Percentiles rank a stretch among this genome's conserved stretches.
These are phyloP conservation scores for Podarcis lilfordi DNA, from an alignment of 2,797 vertebrate genomes.

Conservation along the genomic window DNA sequence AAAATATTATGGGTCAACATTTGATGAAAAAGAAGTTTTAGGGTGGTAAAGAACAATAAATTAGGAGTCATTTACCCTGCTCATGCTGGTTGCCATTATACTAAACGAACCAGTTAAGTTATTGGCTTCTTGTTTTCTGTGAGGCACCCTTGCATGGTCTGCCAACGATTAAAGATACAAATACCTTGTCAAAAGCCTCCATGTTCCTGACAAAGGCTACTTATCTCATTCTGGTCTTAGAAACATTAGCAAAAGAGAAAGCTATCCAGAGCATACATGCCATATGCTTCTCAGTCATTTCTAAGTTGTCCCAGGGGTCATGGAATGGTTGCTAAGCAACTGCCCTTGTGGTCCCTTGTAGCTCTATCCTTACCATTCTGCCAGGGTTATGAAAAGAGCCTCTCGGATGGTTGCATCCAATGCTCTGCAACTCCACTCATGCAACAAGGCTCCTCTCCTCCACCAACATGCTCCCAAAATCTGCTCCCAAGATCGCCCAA, in stretches of 20 bases:
- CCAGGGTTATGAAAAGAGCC: neutral
- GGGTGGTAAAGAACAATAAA: neutral
- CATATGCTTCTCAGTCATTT: neutral
- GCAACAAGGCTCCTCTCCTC: too few species aligned
- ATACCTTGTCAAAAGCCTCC: neutral
- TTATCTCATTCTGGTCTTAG: neutral
- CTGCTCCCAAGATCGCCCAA: too few species aligned
- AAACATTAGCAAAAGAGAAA: neutral
- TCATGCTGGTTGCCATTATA: neutral
- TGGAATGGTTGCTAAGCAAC: neutral
- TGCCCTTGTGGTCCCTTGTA: neutral
- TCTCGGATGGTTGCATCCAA: neutral
- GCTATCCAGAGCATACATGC: neutral
- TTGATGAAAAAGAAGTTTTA: neutral
- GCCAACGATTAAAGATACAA: neutral
- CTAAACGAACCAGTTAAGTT: neutral
- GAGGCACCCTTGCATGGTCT: neutral
- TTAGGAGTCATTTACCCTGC: neutral
- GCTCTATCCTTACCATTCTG: neutral
- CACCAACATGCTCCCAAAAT: too few species aligned
- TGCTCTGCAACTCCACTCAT: too few species aligned
- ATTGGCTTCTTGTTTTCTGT: neutral
- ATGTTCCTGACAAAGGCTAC: neutral
- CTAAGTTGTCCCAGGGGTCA: neutral
- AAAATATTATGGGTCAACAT: neutral